A percentile compares a stretch with the other conserved stretches of the same genome.
Evolutionary conservation across 2,113 vertebrate species (phyloP).

Genomic region (Porphyrio hochstetteri): DNA sequence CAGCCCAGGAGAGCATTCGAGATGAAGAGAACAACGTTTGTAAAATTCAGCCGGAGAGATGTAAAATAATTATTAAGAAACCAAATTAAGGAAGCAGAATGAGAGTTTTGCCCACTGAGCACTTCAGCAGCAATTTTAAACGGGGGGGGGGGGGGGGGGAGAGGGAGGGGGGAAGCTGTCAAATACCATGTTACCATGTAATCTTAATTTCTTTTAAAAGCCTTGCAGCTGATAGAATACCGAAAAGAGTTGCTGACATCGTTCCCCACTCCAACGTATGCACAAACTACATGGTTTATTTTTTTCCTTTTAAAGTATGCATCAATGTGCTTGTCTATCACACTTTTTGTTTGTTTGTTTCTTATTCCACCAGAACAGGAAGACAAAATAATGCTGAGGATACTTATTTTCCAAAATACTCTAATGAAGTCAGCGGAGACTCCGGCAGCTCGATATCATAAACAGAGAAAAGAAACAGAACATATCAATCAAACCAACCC

Average conservation of each 20-base stretch:
- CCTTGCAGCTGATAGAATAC: background rate
- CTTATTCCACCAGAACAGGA: background rate
- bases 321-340: background rate
- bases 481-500: slow-evolving; percentile 50
- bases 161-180: background rate
- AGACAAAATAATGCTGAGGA: slow-evolving; percentile 38
- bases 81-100: background rate
- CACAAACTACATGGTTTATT: background rate
- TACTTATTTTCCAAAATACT: slow-evolving; percentile 46
- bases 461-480: slow-evolving; percentile 52
- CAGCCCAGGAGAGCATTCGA: background rate
- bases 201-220: background rate
- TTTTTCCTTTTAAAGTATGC: background rate
- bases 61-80: background rate
- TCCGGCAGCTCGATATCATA: background rate
- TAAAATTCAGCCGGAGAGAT: background rate
- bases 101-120: background rate
- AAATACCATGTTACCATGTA: background rate
- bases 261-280: background rate
- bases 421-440: slow-evolving; percentile 62
- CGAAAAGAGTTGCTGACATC: background rate
- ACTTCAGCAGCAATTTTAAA: background rate
- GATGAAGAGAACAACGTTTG: background rate
- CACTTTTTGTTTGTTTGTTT: background rate
- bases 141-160: background rate